Evolutionary conservation across 2,888 invertebrate genomes (phyloP).

Genomic region (Sphinx pinastri): DNA sequence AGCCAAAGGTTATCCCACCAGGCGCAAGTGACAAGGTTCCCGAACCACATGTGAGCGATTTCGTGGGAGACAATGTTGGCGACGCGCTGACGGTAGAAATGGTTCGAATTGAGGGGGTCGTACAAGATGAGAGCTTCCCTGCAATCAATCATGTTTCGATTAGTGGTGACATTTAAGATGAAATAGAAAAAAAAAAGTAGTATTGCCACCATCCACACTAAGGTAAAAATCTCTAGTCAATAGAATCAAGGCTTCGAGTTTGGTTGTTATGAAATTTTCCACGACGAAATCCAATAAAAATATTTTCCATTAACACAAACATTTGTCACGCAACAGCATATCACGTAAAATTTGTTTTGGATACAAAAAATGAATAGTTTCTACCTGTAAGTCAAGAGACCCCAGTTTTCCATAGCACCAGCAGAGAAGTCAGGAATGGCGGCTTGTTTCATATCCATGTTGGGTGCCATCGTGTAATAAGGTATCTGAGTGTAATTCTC

Average conservation of each 20-base stretch:
- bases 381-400: slow-evolving; percentile 89
- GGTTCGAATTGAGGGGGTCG: slow-evolving; percentile 73
- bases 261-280: too few species aligned
- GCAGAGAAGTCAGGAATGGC: slow-evolving; percentile 91
- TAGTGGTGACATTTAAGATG: too few species aligned
- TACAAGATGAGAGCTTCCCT: slow-evolving; percentile 86
- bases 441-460: slow-evolving; percentile 86
- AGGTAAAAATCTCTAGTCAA: too few species aligned
- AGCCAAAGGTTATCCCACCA: slow-evolving; percentile 91
- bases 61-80: slow-evolving; percentile 90
- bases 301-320: too few species aligned
- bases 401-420: slow-evolving; percentile 95
- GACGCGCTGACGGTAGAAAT: slow-evolving; percentile 85
- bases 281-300: too few species aligned
- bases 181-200: too few species aligned
- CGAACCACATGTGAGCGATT: slow-evolving; percentile 93
- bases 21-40: slow-evolving; percentile 88
- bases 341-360: too few species aligned
- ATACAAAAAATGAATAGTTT: not conserved
- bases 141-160: slow-evolving; percentile 36
- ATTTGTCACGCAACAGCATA: too few species aligned
- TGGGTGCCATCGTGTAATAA: slow-evolving; percentile 79
- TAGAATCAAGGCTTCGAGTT: too few species aligned
- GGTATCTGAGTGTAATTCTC: slow-evolving; percentile 81
- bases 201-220: too few species aligned